A percentile compares a stretch with the other conserved stretches of the same genome.
phyloP scores from a whole-genome alignment of 2,113 vertebrate genomes.

The Cephalopholis sonnerati region DNA sequence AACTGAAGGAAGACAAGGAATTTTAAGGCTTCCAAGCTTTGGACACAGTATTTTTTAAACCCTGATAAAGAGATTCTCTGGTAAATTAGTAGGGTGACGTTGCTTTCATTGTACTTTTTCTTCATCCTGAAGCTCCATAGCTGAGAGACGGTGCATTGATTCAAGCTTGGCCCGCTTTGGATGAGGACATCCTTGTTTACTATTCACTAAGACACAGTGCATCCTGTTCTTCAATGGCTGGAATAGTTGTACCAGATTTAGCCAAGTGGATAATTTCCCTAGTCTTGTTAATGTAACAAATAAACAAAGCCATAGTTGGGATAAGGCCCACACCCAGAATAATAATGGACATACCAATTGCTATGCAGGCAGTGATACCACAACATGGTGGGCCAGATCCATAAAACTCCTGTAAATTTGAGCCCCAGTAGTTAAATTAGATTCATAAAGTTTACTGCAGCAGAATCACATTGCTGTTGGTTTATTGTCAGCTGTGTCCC shows the following conservation, averaged over 20 bases:
- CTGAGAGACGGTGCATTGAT: neutral
- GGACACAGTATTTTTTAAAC: neutral
- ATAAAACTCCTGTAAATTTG: slow-evolving; percentile 8
- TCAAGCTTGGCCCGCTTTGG: neutral
- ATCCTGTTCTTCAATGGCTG: neutral
- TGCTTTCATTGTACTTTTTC: neutral
- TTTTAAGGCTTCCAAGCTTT: neutral
- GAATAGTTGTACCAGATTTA: neutral
- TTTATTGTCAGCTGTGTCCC: slow-evolving; percentile 9
- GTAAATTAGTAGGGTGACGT: neutral
- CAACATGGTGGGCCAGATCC: neutral
- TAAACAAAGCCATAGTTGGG: neutral
- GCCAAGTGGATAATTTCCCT: neutral
- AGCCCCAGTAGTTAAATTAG: neutral
- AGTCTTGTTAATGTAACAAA: neutral
- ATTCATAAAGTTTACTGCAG: slow-evolving; percentile 21
- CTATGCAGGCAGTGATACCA: neutral
- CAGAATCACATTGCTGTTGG: neutral
- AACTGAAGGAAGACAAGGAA: neutral
- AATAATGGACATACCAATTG: neutral
- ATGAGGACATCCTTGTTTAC: neutral
- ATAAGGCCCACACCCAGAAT: neutral
- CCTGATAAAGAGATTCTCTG: neutral
- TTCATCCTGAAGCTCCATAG: neutral
- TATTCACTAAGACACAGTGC: neutral